phyloP scores from a whole-genome alignment of 2,888 invertebrate genomes.

The Drosophila pegasa region DNA sequence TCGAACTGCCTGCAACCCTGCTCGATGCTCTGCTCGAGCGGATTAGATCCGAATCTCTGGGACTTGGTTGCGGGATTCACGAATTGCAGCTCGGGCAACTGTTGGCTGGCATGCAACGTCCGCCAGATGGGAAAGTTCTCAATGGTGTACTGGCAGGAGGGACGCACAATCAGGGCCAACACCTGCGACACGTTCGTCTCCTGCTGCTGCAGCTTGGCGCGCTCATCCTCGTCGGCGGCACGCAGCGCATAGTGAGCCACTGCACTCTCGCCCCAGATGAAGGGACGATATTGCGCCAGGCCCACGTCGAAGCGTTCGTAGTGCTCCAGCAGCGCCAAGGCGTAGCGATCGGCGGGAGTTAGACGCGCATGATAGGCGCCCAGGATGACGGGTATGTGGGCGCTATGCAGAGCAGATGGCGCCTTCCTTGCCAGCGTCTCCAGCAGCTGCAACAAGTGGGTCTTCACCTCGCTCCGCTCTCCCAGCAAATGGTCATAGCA shows the following conservation, averaged over 20 bases:
- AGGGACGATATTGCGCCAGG: constrained; percentile 90
- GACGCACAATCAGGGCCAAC: constrained; percentile 89
- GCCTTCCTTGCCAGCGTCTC: constrained; percentile 88
- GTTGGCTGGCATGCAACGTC: constrained; percentile 84
- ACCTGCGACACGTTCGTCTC: constrained; percentile 91
- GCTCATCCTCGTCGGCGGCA: constrained; percentile 85
- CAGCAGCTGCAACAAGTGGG: constrained; percentile 88
- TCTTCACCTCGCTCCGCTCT: constrained; percentile 85
- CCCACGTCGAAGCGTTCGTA: constrained; percentile 89
- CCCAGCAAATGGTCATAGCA: constrained; percentile 90
- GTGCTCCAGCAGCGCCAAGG: constrained; percentile 88
- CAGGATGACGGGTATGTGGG: constrained; percentile 91
- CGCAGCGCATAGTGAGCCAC: constrained; percentile 90
- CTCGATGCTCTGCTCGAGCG: constrained; percentile 79
- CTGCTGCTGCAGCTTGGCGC: constrained; percentile 87
- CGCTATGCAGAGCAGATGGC: constrained; percentile 87
- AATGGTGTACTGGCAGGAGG: constrained; percentile 89
- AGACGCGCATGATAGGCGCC: constrained; percentile 92
- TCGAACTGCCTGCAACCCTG: constrained; percentile 63
- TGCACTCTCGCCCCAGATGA: constrained; percentile 93
- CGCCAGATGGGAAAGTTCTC: constrained; percentile 89
- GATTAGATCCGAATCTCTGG: constrained; percentile 74
- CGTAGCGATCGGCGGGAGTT: constrained; percentile 88
- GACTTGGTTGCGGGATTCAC: constrained; percentile 61
- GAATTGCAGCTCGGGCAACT: constrained; percentile 79